Evolutionary conservation across 2,113 vertebrate genomes (phyloP), one percentile per base, ranked within the genome.

Genomic region (Platichthys stellatus): DNA sequence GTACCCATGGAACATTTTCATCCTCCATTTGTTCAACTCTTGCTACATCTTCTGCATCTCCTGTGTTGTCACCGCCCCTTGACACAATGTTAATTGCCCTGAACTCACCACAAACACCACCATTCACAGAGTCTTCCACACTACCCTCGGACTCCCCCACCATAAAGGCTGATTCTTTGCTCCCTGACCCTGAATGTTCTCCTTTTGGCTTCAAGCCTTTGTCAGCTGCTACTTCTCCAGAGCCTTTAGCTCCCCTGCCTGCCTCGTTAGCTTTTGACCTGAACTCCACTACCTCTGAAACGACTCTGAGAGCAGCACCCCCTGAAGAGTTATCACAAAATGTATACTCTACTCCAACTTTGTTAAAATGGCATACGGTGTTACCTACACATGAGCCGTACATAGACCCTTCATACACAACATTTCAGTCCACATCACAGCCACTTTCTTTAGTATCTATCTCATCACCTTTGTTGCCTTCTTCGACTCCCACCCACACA

Each of bases 331-430:
- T 15, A 0, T 24, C 3, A 0, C 40, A 13, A 0, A 15, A 7
- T 2, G 59, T 61, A 17, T 54, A 54, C 51, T 59, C 72, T 8
- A 2, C 26, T 0, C 2, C 9, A 0, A 84, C 85, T 5, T 89
- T 92, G 13, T 90, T 93, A 23, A 85, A 83, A 64, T 93, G 92
- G 92, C 91, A 92, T 6, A 91, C 91, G 23, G 88, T 91, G 26
- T 86, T 93, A 58, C 92, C 90, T 45, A 82, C 72, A 3, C 3
- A 79, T 1, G 81, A 86, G 43, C 74, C 74, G 0, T 87, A 80
- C 10, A 14, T 83, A 7, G 63, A 85, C 10, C 3, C 62, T 8
- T 38, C 87, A 1, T 92, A 80, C 59, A 51, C 81, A 57, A 14
- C 78, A 31, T 91, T 90, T 82, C 77, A 87, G 54, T 14, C 79